A percentile compares a stretch with the other conserved stretches of the same genome.
Evolutionary conservation across 2,888 invertebrate genomes (phyloP).

Genomic region (Sepioteuthis lessoniana): DNA sequence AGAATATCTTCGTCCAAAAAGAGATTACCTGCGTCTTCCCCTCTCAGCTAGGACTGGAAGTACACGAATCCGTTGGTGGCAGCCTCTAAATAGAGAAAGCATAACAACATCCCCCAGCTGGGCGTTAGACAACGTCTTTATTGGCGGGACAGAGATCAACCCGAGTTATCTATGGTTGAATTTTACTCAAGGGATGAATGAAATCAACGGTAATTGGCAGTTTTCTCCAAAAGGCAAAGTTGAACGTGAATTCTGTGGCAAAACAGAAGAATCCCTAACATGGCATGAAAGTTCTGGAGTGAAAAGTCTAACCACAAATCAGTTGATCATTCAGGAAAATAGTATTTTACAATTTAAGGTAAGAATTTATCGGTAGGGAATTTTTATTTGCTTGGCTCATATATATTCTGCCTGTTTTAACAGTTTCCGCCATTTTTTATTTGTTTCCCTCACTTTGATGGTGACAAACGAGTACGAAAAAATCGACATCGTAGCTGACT

Average conservation of each 20-base stretch:
- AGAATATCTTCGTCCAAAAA: constrained; percentile 64
- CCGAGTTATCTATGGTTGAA: constrained; percentile 70
- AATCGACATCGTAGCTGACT: too few relatives aligned
- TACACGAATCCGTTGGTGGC: constrained; percentile 73
- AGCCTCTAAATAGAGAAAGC: constrained; percentile 60
- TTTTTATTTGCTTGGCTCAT: too few relatives aligned
- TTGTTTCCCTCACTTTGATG: too few relatives aligned
- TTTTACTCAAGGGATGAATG: constrained; percentile 58
- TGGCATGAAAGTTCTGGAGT: constrained; percentile 68
- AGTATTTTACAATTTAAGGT: constrained; percentile 76
- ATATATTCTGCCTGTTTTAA: too few relatives aligned
- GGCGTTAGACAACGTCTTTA: constrained; percentile 75
- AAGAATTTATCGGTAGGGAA: neutral
- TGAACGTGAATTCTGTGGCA: constrained; percentile 60
- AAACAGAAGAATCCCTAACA: constrained; percentile 61
- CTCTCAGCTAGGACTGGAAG: constrained; percentile 66
- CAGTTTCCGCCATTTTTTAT: too few relatives aligned
- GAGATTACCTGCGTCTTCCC: constrained; percentile 72
- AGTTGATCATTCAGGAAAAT: constrained; percentile 73
- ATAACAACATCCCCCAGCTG: constrained; percentile 67
- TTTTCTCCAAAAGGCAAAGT: constrained; percentile 69
- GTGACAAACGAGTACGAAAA: too few relatives aligned
- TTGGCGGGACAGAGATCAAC: constrained; percentile 76
- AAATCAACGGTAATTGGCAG: constrained; percentile 66
- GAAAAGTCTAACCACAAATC: constrained; percentile 72